Evolutionary conservation across 1,140 invertebrate genomes (phyloP), one percentile per base, ranked within the genome.

Genomic region (Bombus impatiens): DNA sequence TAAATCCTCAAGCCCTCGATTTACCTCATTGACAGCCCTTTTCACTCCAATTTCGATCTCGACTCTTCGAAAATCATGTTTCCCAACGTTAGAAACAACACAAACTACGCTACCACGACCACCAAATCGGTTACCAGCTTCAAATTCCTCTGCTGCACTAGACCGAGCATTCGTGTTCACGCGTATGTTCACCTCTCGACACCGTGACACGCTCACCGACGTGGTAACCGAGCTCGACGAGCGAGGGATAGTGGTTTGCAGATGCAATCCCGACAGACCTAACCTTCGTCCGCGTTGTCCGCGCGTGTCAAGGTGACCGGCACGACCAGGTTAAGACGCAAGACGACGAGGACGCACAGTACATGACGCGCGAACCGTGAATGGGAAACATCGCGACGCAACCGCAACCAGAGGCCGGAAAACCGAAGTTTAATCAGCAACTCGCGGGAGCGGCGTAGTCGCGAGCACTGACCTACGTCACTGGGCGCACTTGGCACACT

Each of bases 391-490:
- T 81, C 44, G 71, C 72, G 78, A 44, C 6, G 28, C 35, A 37
- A 28, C 32, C 40, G 71, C 32, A 37, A 42, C 28, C 35, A n/a
- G 35, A 44, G 28, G 42, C 37, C 44, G 57, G 57, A 78, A n/a
- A 81, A 67, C n/a, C 53, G 32, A 57, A 47, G 15, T n/a, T 18
- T 25, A n/a, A 44, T 81, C 74, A 47, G 32, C 42, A 87, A 81
- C 79, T 86, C 82, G 82, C 80, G 74, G 65, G 82, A 80, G 83
- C 87, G 74, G 57, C 81, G 91, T 87, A 88, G 85, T 86, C 87
- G 89, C 91, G 91, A 90, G 86, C 89, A 91, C 90, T 92, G 92
- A 92, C 91, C 91, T 92, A 92, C 90, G 92, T 90, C 89, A 92
- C 90, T 89, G 90, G 79, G 88, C 90, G 89, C 87, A 92, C 86